Percentiles rank a stretch among this genome's conserved stretches.
Conservation (phyloP, 2,113 vertebrate genomes). For the Hipposideros armiger region DNA sequence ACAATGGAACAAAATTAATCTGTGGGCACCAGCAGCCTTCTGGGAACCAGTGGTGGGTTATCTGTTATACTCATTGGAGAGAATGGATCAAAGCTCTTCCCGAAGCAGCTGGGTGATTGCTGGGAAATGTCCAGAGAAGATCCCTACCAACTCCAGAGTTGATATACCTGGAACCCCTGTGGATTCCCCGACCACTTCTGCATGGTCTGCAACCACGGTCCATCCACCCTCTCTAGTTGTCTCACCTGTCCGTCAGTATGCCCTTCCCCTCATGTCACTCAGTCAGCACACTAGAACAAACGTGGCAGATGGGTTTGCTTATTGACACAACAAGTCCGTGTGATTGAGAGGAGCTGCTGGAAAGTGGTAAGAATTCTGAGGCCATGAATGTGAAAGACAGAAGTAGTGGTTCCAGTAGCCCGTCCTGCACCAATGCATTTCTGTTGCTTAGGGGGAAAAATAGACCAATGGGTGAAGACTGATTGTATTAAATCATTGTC, state of each 20-base stretch:
- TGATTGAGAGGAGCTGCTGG: not conserved
- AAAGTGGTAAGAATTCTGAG: not conserved
- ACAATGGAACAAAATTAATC: not conserved
- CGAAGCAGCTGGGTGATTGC: not conserved
- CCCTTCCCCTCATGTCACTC: not conserved
- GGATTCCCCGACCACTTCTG: not conserved
- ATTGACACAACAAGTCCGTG: conserved; percentile 6
- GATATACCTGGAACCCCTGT: not conserved
- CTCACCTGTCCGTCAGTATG: not conserved
- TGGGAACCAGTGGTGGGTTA: not conserved
- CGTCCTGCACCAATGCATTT: rapidly evolving
- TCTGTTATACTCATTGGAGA: not conserved
- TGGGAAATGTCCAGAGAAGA: not conserved
- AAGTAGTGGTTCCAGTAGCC: not conserved
- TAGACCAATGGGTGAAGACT: not conserved
- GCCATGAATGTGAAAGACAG: not conserved
- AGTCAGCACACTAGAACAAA: not conserved
- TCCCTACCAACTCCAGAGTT: not conserved
- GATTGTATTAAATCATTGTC: not conserved
- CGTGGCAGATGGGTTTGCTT: not conserved
- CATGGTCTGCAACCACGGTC: not conserved
- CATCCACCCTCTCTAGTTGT: not conserved
- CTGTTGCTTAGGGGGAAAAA: not conserved
- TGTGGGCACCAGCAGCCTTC: not conserved
- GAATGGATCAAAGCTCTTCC: not conserved